phyloP scores from a whole-genome alignment of 2,797 vertebrate genomes.

The Clarias laeviceps region DNA sequence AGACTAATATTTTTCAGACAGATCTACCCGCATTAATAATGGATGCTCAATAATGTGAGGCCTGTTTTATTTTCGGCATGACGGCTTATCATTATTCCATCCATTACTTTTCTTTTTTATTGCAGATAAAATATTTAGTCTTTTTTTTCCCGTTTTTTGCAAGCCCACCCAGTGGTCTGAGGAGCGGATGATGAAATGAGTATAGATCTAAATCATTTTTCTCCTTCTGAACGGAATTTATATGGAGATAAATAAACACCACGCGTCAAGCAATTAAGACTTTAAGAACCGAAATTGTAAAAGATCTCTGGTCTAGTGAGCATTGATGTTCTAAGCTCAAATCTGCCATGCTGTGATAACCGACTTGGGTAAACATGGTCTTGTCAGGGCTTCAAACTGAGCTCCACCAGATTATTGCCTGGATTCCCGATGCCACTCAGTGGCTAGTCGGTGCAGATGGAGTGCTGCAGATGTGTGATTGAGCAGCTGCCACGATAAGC shows the following conservation, averaged over 20 bases:
- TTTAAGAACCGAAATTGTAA: conserved; percentile 25
- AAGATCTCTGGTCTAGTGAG: conserved; percentile 8
- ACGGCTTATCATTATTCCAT: conserved; percentile 40
- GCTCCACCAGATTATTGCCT: conserved; percentile 23
- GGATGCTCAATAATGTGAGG: conserved; percentile 57
- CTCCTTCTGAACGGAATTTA: conserved; percentile 20
- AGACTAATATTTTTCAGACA: conserved; percentile 45
- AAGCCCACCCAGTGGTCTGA: conserved; percentile 44
- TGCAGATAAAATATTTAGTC: conserved; percentile 65
- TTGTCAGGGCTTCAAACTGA: conserved; percentile 23
- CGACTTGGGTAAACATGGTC: conserved; percentile 17
- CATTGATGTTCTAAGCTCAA: conserved; percentile 9
- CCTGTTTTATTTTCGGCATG: conserved; percentile 50
- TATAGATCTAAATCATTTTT: conserved; percentile 4
- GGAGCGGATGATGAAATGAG: conserved; percentile 26
- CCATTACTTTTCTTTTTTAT: conserved; percentile 55
- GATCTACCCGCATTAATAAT: conserved; percentile 57
- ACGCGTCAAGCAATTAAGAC: neutral
- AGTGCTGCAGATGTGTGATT: conserved; percentile 46
- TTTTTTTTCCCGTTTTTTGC: conserved; percentile 43
- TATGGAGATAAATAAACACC: conserved; percentile 14
- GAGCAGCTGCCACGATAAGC: conserved; percentile 50
- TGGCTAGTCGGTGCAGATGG: conserved; percentile 47
- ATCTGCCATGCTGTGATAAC: conserved; percentile 38
- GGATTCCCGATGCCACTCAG: conserved; percentile 26